These are phyloP conservation scores for Tor tambroides DNA, from an alignment of 2,113 vertebrate species.

Conservation along the genomic window DNA sequence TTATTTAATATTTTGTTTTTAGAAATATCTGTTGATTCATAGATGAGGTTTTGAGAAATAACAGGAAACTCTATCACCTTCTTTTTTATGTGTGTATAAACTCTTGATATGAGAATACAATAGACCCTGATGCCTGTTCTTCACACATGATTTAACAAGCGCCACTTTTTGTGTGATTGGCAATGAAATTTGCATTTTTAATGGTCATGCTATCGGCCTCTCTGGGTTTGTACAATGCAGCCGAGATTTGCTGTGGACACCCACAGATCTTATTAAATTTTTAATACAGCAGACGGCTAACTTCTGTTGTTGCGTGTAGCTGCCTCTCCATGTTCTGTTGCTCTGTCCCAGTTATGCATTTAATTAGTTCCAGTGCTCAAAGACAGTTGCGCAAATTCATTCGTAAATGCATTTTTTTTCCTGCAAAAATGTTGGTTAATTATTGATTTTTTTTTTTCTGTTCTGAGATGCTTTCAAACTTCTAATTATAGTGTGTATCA, in stretches of 20 bases:
- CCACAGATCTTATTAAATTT: conserved; percentile 66
- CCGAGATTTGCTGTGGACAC: conserved; percentile 56
- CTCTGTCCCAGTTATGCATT: conserved; percentile 70
- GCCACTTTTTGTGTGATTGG: conserved; percentile 51
- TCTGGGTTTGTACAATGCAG: conserved; percentile 17
- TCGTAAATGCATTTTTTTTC: conserved; percentile 63
- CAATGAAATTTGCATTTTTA: conserved; percentile 41
- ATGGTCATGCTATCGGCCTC: background rate
- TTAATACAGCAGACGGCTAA: conserved; percentile 69
- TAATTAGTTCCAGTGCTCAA: conserved; percentile 70
- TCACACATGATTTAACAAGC: conserved; percentile 55
- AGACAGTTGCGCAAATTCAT: conserved; percentile 50
- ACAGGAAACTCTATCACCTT: background rate
- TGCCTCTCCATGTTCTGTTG: conserved; percentile 41
- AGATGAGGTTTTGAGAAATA: background rate
- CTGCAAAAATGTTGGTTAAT: background rate
- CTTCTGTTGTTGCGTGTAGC: conserved; percentile 59
- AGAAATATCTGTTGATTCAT: background rate
- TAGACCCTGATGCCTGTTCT: conserved; percentile 47
- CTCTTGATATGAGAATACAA: conserved; percentile 18
- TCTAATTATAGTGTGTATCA: background rate
- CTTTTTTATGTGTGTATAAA: background rate
- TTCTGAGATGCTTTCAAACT: background rate
- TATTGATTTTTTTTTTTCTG: background rate
- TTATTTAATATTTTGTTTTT: background rate